phyloP scores from a whole-genome alignment of 2,113 vertebrate genomes.

The Alces alces region DNA sequence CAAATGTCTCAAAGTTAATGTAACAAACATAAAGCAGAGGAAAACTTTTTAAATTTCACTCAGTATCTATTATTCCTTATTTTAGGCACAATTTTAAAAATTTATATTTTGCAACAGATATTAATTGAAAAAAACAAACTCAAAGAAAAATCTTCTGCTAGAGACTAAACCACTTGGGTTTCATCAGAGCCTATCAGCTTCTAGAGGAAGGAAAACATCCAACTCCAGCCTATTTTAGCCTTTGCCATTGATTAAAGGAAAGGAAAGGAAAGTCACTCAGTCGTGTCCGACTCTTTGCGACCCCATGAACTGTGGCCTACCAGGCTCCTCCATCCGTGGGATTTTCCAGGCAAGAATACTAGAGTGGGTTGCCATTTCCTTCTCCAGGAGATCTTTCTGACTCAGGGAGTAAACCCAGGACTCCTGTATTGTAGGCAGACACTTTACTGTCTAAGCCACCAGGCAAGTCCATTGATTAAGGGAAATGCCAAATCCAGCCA shows the following conservation, averaged over 20 bases:
- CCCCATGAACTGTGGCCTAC: not conserved
- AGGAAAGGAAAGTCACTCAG: not conserved
- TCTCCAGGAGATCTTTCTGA: not conserved
- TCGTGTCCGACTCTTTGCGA: not conserved
- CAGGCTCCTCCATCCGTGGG: not conserved
- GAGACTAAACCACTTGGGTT: not conserved
- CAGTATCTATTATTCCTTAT: not conserved
- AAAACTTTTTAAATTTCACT: slow-evolving; percentile 11
- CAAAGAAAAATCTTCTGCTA: not conserved
- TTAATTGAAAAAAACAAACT: not conserved
- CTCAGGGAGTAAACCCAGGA: not conserved
- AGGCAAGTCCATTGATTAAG: not conserved
- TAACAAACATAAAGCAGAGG: not conserved
- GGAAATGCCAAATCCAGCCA: not conserved
- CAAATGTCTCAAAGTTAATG: not conserved
- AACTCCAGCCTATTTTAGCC: not conserved
- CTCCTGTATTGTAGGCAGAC: fast-evolving
- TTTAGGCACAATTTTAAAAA: slow-evolving; percentile 1
- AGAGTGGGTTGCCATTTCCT: not conserved
- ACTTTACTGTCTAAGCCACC: not conserved
- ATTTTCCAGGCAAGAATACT: not conserved
- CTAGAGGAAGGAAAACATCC: not conserved
- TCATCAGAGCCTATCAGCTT: not conserved
- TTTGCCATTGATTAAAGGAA: not conserved
- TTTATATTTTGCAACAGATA: not conserved